Evolutionary conservation across 2,113 vertebrate genomes (phyloP).

Genomic region (Chaetops frenatus): DNA sequence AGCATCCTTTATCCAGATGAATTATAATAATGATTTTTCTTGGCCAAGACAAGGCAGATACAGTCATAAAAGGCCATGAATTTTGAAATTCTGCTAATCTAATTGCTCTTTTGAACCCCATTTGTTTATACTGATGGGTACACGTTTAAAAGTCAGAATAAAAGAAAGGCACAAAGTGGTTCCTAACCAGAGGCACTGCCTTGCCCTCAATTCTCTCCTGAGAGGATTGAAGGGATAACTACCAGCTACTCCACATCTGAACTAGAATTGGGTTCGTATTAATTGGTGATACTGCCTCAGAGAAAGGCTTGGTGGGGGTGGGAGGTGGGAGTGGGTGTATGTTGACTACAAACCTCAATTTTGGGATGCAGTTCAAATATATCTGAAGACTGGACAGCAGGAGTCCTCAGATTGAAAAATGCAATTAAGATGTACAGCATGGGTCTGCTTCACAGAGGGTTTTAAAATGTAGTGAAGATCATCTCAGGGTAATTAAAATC

Average conservation of each 20-base stretch:
- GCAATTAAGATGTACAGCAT: background rate
- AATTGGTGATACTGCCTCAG: background rate
- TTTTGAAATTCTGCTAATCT: background rate
- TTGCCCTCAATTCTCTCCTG: background rate
- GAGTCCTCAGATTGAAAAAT: slow-evolving; percentile 9
- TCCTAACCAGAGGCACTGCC: background rate
- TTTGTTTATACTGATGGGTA: background rate
- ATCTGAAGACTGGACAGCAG: background rate
- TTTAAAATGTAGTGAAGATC: slow-evolving; percentile 26
- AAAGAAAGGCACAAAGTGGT: background rate
- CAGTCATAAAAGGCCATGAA: background rate
- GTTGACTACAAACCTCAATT: background rate
- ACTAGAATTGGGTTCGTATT: background rate
- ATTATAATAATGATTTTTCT: background rate
- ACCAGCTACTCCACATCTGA: background rate
- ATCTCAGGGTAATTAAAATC: slow-evolving; percentile 29
- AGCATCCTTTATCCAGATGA: background rate
- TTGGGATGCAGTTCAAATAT: slow-evolving; percentile 26
- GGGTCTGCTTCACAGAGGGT: background rate
- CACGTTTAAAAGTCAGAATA: background rate
- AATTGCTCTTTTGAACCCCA: background rate
- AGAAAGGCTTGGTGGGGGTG: background rate
- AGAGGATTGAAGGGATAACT: accelerated
- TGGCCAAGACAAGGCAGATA: background rate
- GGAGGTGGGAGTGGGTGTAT: background rate